Conservation (phyloP, 1,140 invertebrate genomes). For the Potamilus streckersoni region DNA sequence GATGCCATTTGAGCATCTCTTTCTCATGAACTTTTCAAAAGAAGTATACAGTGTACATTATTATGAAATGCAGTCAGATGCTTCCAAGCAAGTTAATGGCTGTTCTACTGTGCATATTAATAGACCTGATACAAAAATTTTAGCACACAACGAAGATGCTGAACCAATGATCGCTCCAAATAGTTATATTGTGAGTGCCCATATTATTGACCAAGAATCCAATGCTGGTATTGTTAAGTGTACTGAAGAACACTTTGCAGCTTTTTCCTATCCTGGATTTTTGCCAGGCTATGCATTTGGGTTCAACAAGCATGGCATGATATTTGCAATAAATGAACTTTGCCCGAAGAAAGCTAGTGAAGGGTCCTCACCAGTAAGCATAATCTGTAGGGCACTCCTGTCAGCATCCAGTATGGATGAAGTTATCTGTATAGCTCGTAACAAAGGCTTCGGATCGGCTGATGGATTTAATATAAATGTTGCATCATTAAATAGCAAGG, state of each 20-base stretch:
- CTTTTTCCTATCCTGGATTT: slow-evolving; percentile 10
- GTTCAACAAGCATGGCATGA: slow-evolving; percentile 12
- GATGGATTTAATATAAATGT: too few species aligned
- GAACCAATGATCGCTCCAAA: background rate
- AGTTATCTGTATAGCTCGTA: too few species aligned
- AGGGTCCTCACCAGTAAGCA: background rate
- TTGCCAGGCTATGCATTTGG: slow-evolving; percentile 10
- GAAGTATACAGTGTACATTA: background rate
- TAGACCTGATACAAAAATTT: slow-evolving; percentile 1
- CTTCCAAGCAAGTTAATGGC: too few species aligned
- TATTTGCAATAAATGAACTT: slow-evolving; percentile 6
- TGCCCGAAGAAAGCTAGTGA: background rate
- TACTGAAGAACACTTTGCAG: background rate
- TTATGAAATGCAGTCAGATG: background rate
- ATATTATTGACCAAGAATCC: slow-evolving; percentile 7
- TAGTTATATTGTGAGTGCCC: background rate
- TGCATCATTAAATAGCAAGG: too few species aligned
- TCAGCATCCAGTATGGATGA: too few species aligned
- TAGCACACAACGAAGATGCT: slow-evolving; percentile 11
- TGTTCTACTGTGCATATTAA: background rate
- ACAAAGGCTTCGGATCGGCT: too few species aligned
- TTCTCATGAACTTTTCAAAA: slow-evolving; percentile 6
- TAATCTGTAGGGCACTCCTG: too few species aligned
- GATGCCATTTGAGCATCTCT: background rate
- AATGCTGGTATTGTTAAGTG: background rate